Conservation (phyloP, 2,888 invertebrate genomes). For the Torymus auratus region DNA sequence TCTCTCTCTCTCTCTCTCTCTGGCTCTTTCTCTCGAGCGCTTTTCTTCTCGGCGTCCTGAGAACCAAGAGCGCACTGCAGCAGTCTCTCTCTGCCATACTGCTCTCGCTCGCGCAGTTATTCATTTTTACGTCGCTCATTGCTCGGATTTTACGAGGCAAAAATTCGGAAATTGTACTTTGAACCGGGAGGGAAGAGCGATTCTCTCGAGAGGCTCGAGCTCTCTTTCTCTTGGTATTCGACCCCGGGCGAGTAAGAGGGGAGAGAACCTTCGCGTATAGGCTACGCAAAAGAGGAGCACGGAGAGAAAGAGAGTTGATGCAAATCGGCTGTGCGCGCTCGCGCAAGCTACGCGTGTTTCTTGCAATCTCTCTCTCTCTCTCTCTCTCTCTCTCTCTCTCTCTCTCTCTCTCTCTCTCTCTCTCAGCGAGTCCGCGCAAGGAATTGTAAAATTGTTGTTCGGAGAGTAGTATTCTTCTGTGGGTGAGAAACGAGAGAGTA, state of each 20-base stretch:
- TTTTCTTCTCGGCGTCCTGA: slow-evolving; percentile 6
- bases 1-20: slow-evolving; percentile 3
- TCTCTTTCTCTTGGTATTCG: slow-evolving; percentile 41
- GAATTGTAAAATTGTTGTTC: no score
- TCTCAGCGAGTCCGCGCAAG: no score
- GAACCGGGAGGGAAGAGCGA: slow-evolving; percentile 58
- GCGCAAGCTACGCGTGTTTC: no score
- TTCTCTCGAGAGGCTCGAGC: slow-evolving; percentile 27
- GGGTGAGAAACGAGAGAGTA: no score
- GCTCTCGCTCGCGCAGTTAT: slow-evolving; percentile 67
- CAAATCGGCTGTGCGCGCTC: not conserved
- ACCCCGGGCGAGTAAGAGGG: slow-evolving; percentile 29
- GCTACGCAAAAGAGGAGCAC: no score
- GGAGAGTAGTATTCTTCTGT: no score
- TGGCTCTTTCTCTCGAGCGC: not conserved
- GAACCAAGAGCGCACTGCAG: not conserved
- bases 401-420: no score
- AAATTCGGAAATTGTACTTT: slow-evolving; percentile 76
- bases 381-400: no score
- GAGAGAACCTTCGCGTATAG: no score
- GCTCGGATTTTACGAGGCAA: slow-evolving; percentile 75
- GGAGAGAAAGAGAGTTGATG: slow-evolving; percentile 20
- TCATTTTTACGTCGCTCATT: slow-evolving; percentile 76
- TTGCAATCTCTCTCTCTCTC: no score
- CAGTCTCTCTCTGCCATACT: not conserved